These are phyloP conservation scores for Anolis sagrei DNA, from an alignment of 2,113 vertebrate species.

Conservation along the genomic window DNA sequence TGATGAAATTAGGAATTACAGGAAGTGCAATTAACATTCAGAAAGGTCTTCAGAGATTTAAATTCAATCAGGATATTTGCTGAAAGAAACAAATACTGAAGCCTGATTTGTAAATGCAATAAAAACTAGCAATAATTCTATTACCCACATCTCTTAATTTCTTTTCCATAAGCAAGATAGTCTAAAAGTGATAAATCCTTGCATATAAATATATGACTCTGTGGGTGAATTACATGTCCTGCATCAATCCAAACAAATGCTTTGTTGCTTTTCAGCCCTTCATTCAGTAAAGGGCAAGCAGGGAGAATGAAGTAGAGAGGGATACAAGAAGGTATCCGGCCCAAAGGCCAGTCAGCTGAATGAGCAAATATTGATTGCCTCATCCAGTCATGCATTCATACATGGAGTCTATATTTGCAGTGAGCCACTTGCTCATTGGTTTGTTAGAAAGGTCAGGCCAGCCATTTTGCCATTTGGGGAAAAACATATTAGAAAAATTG, in stretches of 20 bases:
- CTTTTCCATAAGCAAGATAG: no score
- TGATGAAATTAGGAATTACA: slow-evolving; percentile 7
- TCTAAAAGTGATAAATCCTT: neutral
- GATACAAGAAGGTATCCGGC: neutral
- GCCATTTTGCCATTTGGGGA: neutral
- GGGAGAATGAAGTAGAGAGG: slow-evolving; percentile 3
- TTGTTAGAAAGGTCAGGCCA: slow-evolving; percentile 7
- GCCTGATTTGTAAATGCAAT: slow-evolving; percentile 14
- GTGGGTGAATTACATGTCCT: neutral
- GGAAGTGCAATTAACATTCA: slow-evolving; percentile 2
- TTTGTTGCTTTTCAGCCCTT: neutral
- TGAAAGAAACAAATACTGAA: slow-evolving; percentile 19
- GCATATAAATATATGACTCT: neutral
- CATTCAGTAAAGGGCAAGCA: neutral
- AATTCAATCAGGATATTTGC: slow-evolving; percentile 11
- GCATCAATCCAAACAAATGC: neutral
- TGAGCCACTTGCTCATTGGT: neutral
- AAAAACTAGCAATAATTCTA: neutral
- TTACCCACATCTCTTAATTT: neutral
- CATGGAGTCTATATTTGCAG: neutral
- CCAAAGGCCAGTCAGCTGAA: slow-evolving; percentile 19
- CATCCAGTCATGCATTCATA: slow-evolving; percentile 12
- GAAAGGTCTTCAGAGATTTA: slow-evolving; percentile 1
- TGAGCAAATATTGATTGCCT: slow-evolving; percentile 7
- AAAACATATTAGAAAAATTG: neutral